These are phyloP conservation scores for Periphyllus acericola DNA, from an alignment of 2,888 invertebrate genomes.

Conservation along the genomic window DNA sequence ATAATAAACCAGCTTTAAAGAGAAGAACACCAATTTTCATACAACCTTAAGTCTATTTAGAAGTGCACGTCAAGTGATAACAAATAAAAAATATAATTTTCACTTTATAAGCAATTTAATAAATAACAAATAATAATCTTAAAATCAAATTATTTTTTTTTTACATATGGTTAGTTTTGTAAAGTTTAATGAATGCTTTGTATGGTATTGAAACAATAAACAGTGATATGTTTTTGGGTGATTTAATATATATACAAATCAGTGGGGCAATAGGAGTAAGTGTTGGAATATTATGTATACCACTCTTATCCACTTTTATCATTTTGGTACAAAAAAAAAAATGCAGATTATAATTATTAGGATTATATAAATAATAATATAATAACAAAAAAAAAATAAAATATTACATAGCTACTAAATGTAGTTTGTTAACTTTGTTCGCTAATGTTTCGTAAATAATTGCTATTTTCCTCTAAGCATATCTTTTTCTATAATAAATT, in stretches of 20 bases:
- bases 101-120: conserved; percentile 47
- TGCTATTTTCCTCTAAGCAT: conserved; percentile 29
- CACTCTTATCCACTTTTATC: conserved; percentile 10
- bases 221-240: conserved; percentile 38
- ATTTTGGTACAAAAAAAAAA: conserved; percentile 23
- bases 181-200: conserved; percentile 11
- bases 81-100: background rate
- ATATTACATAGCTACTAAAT: conserved; percentile 12
- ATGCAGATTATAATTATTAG: conserved; percentile 35
- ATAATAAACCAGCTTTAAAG: too few relatives aligned
- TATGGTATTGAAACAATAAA: conserved; percentile 34
- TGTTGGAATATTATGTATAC: background rate
- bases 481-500: conserved; percentile 6
- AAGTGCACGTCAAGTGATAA: background rate
- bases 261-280: background rate
- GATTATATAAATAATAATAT: conserved; percentile 43
- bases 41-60: too few relatives aligned
- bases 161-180: conserved; percentile 38
- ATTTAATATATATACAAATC: conserved; percentile 26
- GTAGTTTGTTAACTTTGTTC: conserved; percentile 59
- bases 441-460: conserved; percentile 40
- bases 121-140: conserved; percentile 53
- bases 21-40: too few relatives aligned
- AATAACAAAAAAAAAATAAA: conserved; percentile 27
- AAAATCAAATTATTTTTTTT: conserved; percentile 1